Percentiles rank a stretch among this genome's conserved stretches.
Conservation (phyloP, 2,888 invertebrate genomes). For the Sinopyrophorus schimmeli region DNA sequence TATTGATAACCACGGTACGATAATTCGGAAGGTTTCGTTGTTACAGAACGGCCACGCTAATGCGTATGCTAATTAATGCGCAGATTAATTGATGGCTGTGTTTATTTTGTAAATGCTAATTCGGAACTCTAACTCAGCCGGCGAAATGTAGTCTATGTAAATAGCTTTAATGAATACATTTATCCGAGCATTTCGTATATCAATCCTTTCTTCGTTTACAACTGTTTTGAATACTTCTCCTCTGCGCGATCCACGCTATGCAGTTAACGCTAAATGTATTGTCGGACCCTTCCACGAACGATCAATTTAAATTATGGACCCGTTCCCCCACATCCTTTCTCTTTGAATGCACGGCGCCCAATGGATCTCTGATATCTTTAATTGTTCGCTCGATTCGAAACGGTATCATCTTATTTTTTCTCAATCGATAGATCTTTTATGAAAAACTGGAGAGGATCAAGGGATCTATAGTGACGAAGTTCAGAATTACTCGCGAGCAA, state of each 20-base stretch:
- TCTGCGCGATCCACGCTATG: conserved; percentile 31
- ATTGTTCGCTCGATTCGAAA: no score
- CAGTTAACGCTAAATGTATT: conserved; percentile 35
- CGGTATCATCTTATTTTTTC: no score
- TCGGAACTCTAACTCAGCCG: conserved; percentile 42
- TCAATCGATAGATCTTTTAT: no score
- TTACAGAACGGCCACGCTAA: conserved; percentile 29
- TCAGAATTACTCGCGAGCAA: no score
- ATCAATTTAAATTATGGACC: conserved; percentile 50
- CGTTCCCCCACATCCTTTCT: no score
- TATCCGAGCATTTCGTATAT: conserved; percentile 42
- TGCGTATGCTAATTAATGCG: conserved; percentile 43
- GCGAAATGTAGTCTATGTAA: conserved; percentile 49
- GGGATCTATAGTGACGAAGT: no score
- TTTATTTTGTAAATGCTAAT: conserved; percentile 53
- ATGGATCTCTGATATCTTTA: no score
- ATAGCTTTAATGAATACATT: conserved; percentile 52
- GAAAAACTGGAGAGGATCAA: no score
- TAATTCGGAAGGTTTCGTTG: conserved; percentile 32
- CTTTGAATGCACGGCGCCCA: no score
- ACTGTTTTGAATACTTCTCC: conserved; percentile 49
- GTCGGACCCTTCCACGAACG: conserved; percentile 41
- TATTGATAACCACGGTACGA: conserved; percentile 26
- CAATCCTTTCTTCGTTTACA: conserved; percentile 52
- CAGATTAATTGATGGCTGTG: conserved; percentile 52